A percentile compares a stretch with the other conserved stretches of the same genome.
Evolutionary conservation across 2,113 vertebrate genomes (phyloP).

Genomic region (Pao palembangensis): DNA sequence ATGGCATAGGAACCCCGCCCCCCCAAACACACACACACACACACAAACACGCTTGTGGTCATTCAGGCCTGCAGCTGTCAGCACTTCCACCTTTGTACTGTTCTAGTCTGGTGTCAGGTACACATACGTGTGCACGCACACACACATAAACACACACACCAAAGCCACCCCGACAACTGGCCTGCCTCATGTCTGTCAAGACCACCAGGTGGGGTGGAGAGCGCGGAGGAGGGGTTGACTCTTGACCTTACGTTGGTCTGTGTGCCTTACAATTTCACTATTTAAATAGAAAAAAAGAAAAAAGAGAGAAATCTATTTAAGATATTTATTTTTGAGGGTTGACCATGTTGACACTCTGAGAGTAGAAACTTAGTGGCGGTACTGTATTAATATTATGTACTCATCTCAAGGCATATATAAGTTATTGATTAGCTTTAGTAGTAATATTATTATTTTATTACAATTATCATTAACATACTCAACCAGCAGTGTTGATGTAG

Average conservation of each 20-base stretch:
- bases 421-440: conserved; percentile 93
- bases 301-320: conserved; percentile 75
- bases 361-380: conserved; percentile 91
- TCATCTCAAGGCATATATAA: conserved; percentile 99
- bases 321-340: conserved; percentile 99
- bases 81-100: conserved; percentile 91
- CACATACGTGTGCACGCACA: conserved; percentile 33
- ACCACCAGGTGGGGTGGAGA: conserved; percentile 39
- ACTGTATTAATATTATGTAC: conserved; percentile 97
- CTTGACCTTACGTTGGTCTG: conserved; percentile 81
- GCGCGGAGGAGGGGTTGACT: conserved; percentile 68
- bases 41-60: neutral
- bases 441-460: conserved; percentile 80
- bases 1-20: conserved; percentile 1
- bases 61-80: conserved; percentile 79
- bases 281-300: conserved; percentile 82
- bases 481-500: conserved; percentile 89
- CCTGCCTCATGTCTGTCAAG: conserved; percentile 54
- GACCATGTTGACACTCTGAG: conserved; percentile 91
- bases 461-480: conserved; percentile 94
- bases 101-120: conserved; percentile 58
- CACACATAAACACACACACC: conserved; percentile 43
- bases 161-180: conserved; percentile 52
- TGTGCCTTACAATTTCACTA: conserved; percentile 97
- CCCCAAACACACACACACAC: neutral